Evolutionary conservation across 1,140 invertebrate genomes (phyloP), one percentile per base, ranked within the genome.

Genomic region (Atta cephalotes): DNA sequence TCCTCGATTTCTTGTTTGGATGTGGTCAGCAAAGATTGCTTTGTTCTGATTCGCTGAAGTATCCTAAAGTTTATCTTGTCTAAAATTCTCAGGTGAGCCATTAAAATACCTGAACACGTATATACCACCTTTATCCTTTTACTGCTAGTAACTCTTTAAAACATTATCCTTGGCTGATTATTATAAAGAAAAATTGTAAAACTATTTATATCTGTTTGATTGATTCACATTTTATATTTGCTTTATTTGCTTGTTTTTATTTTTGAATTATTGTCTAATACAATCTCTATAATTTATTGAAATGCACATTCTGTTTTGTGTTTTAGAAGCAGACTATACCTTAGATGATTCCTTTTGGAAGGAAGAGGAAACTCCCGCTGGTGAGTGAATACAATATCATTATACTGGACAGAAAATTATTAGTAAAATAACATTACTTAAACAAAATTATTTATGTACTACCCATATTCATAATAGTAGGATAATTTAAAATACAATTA

Each of bases 321-420:
- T 98, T 98, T 60, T 97, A 98, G 98, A 98, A 96, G 97, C 97
- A 93, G 97, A 98, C 96, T 98, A 98, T 95, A 98, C 97, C 91
- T 96, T 98, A 95, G 98, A 98, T 96, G 98, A 98, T 96, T 98
- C 97, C 91, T 98, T 97, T 96, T 98, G 97, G 97, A 98, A 97
- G 96, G 97, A 97, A 96, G 97, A 98, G 95, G 97, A 98, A 95
- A 98, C 97, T 96, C 97, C 97, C 95, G 97, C 97, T 93, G 97
- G 97, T 98, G 94, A 97, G 97, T 97, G 21, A 25, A 51, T 14
- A 51, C 9, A 51, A 35, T 31, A 31, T 35, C 31, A 35, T 35
- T 35, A 35, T 35, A 35, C 0, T 35, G 7, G 35, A 9, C 0
- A 39, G 0, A 39, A 39, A 39, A 39, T 39, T 39, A 39, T 39